Evolutionary conservation across 2,113 vertebrate species (phyloP).

Genomic region (Porphyrio hochstetteri): DNA sequence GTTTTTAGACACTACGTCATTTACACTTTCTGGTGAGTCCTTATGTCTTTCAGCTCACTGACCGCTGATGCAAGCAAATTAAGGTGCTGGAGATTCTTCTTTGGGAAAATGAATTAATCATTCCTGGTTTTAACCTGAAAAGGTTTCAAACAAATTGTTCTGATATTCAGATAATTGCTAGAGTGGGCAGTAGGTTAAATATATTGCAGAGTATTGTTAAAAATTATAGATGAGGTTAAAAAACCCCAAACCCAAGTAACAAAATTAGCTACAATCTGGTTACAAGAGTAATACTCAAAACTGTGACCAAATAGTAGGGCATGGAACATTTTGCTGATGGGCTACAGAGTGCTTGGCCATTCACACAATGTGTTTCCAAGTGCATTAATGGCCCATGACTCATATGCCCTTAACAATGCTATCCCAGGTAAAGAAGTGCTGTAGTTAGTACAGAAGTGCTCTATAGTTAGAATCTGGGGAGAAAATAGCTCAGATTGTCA

Average conservation of each 20-base stretch:
- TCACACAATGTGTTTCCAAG: background rate
- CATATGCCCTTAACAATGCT: background rate
- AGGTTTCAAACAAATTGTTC: background rate
- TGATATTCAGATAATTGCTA: background rate
- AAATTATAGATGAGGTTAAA: background rate
- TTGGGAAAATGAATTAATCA: background rate
- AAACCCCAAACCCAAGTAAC: background rate
- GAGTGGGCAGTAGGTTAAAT: background rate
- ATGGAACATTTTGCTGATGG: background rate
- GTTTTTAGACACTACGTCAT: background rate
- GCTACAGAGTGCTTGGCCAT: background rate
- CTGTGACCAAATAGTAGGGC: background rate
- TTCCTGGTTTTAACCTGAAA: background rate
- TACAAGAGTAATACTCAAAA: background rate
- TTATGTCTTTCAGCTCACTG: background rate
- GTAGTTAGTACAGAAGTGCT: background rate
- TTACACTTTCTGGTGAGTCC: background rate
- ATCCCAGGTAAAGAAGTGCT: background rate
- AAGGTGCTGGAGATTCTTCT: background rate
- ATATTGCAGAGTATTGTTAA: background rate
- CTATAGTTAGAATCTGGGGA: background rate
- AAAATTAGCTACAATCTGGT: background rate
- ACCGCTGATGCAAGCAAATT: background rate
- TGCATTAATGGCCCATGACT: conserved; percentile 3
- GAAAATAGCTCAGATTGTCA: conserved; percentile 6